Percentiles rank a stretch among this genome's conserved stretches.
These are phyloP conservation scores for Paramisgurnus dabryanus DNA, from an alignment of 2,113 vertebrate genomes.

Conservation along the genomic window DNA sequence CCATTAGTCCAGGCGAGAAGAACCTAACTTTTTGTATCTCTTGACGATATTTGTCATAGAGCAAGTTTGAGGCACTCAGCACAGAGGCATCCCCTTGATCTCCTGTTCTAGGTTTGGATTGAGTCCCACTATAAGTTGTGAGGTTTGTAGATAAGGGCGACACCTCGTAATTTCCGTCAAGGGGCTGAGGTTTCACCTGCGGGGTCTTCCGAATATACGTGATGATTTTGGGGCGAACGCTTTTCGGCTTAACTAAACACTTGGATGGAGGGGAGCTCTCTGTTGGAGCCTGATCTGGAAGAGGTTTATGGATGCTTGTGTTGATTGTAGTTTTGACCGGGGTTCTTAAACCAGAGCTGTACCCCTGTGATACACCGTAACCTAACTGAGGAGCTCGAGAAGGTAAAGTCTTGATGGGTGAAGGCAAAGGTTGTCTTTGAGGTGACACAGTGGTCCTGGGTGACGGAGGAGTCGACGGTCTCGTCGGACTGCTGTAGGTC, in stretches of 20 bases:
- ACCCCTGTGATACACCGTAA: constrained; percentile 68
- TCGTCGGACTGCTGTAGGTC: constrained; percentile 52
- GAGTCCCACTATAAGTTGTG: constrained; percentile 64
- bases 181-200: constrained; percentile 78
- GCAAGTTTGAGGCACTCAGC: constrained; percentile 75
- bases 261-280: constrained; percentile 74
- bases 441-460: constrained; percentile 62
- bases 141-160: constrained; percentile 80
- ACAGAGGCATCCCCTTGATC: constrained; percentile 72
- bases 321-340: constrained; percentile 80
- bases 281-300: constrained; percentile 69
- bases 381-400: constrained; percentile 59
- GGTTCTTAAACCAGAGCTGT: constrained; percentile 80
- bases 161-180: constrained; percentile 78
- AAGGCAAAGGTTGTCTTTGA: constrained; percentile 65
- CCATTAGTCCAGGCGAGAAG: constrained; percentile 77
- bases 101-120: constrained; percentile 65
- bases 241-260: constrained; percentile 85
- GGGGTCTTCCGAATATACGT: constrained; percentile 92
- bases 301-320: constrained; percentile 86
- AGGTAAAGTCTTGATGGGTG: constrained; percentile 57
- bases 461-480: constrained; percentile 48
- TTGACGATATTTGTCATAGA: constrained; percentile 87
- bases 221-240: constrained; percentile 95
- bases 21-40: constrained; percentile 84